Base-by-base conservation (phyloP, 1,140 invertebrate genomes). In the Ceratosolen solmsi region DNA sequence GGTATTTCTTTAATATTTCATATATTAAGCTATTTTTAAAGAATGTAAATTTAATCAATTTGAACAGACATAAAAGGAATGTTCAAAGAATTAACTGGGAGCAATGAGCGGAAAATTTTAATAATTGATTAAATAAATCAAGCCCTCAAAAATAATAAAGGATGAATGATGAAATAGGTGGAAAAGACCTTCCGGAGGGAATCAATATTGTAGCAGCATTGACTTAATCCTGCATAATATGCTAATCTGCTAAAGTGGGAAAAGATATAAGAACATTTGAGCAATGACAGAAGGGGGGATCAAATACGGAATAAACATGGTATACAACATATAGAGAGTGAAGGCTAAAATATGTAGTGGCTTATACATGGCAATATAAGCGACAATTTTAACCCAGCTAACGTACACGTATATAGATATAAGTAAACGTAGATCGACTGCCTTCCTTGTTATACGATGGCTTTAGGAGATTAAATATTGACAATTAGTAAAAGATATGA, bases 401-500 rank as follows among this genome's bases (percentile, higher is more conserved):
- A 84, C 76, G 77, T 22, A 22, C 20, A 54, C 41, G 41, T 46
- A 46, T 13, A 5, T 13, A 46, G 79, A 84, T 84, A 73, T n/a
- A n/a, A n/a, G n/a, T n/a, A n/a, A n/a, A n/a, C n/a, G 73, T 25
- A 25, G 20, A 72, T 74, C 71, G 27, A 46, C 36, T 71, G 49
- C 68, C 56, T 72, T 80, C 63, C 81, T 81, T 78, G 60, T 68
- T 56, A 78, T 15, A 41, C 75, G 74, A 81, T 68, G 71, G 63
- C 63, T 72, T 17, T 46, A 65, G 60, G 71, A 84, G 84, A 86
- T 85, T 85, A 86, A 83, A 86, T 80, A 81, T 76, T 68, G 79
- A 83, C 77, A 85, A 86, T 86, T 86, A 86, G 85, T 72, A 75
- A 78, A 82, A 84, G 85, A 86, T 85, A 85, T 82, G 84, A 82